These are phyloP conservation scores for Gorsachius goisagi DNA, from an alignment of 2,113 vertebrate species.

Conservation along the genomic window DNA sequence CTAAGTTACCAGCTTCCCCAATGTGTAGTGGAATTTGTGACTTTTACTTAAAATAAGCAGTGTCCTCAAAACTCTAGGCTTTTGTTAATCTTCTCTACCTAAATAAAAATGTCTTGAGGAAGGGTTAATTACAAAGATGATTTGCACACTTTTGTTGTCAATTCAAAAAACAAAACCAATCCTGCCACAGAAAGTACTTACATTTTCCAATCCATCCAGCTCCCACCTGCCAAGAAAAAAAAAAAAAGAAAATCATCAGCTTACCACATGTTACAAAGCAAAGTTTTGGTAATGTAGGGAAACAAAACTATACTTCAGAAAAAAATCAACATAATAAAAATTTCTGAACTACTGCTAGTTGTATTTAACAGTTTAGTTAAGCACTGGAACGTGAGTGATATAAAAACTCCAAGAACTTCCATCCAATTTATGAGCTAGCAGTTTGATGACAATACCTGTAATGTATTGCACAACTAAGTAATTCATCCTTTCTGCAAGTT, in stretches of 20 bases:
- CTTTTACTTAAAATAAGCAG: neutral
- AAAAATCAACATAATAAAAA: neutral
- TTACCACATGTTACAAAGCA: neutral
- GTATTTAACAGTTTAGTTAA: neutral
- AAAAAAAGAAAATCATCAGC: neutral
- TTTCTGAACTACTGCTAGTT: neutral
- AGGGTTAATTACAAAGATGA: neutral
- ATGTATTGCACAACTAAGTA: neutral
- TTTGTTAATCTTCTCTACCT: neutral
- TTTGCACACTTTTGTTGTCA: neutral
- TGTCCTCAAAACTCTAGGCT: neutral
- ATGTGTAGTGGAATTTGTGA: neutral
- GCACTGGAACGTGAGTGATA: neutral
- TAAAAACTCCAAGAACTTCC: neutral
- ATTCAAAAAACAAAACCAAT: neutral
- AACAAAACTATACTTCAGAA: neutral
- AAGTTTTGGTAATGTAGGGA: neutral
- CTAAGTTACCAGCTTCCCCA: neutral
- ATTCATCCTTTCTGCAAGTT: neutral
- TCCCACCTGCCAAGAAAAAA: constrained; percentile 79
- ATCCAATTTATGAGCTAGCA: neutral
- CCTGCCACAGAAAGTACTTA: constrained; percentile 74
- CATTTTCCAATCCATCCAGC: constrained; percentile 97
- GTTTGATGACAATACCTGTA: neutral
- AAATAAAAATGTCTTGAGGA: neutral